Conservation (phyloP, 1,140 invertebrate genomes). For the Eurosta solidaginis region DNA sequence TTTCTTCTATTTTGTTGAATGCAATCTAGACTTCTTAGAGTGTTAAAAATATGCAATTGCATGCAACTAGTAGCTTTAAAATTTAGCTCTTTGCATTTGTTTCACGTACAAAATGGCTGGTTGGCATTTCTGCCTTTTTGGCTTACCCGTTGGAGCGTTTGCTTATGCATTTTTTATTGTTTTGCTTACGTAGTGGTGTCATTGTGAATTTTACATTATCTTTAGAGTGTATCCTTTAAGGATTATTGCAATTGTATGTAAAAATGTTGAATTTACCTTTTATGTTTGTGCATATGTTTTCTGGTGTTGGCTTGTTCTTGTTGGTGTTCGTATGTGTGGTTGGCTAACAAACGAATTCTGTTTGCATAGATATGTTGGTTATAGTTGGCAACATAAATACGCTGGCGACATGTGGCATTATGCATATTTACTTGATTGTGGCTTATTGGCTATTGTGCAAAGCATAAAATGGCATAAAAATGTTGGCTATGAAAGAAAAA, state of each 20-base stretch:
- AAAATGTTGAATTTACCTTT: neutral
- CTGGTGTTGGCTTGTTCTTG: too few relatives aligned
- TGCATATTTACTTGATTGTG: constrained; percentile 26
- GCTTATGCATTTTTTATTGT: constrained; percentile 24
- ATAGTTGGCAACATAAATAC: constrained; percentile 8
- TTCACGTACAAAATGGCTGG: constrained; percentile 6
- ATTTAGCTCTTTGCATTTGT: neutral
- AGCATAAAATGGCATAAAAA: constrained; percentile 16
- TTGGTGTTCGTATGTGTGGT: neutral
- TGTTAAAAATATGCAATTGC: constrained; percentile 20
- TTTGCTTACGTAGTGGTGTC: neutral
- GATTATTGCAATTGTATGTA: constrained; percentile 26
- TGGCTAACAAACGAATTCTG: constrained; percentile 2
- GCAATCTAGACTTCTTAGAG: neutral
- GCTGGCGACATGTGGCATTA: constrained; percentile 11
- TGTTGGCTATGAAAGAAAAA: neutral
- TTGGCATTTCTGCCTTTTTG: constrained; percentile 13
- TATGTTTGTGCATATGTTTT: too few relatives aligned
- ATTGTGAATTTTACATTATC: constrained; percentile 23
- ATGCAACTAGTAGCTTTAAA: neutral
- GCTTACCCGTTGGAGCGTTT: neutral
- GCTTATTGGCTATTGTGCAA: constrained; percentile 17
- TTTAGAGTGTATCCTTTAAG: constrained; percentile 22
- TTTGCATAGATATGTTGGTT: neutral
- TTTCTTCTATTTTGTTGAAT: neutral